Conservation (phyloP, 2,888 invertebrate species). For the Chrysodeixis includens region DNA sequence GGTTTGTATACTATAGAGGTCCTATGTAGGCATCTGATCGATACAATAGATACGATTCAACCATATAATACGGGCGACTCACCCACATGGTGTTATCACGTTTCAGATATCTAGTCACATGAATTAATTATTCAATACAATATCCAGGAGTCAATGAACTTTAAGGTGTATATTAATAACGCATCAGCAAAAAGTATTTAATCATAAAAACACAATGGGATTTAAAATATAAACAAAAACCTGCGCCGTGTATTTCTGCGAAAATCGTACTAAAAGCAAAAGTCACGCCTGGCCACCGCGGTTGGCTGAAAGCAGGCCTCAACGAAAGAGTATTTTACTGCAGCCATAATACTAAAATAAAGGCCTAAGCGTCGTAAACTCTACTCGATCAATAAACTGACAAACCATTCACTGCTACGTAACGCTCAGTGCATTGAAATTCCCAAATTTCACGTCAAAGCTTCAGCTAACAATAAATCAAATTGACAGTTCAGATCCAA, state of each 20-base stretch:
- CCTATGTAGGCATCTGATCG: not conserved
- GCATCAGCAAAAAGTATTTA: no score
- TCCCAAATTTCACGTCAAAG: slow-evolving; percentile 26
- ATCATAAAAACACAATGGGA: no score
- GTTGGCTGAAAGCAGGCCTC: not conserved
- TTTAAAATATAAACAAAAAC: no score
- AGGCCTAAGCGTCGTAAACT: not conserved
- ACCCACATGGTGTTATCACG: slow-evolving; percentile 1
- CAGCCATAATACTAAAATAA: not conserved
- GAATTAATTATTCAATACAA: slow-evolving; percentile 4
- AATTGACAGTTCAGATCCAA: slow-evolving; percentile 43
- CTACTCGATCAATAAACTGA: not conserved
- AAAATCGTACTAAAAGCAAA: not conserved
- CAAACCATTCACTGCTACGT: slow-evolving; percentile 16
- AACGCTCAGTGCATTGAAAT: slow-evolving; percentile 31
- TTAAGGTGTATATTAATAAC: no score
- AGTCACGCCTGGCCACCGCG: not conserved
- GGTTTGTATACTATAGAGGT: not conserved
- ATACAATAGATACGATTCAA: slow-evolving; percentile 4
- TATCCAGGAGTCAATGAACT: no score
- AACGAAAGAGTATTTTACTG: not conserved
- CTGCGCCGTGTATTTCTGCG: not conserved
- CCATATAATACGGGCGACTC: not conserved
- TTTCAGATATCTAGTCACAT: not conserved
- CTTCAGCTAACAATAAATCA: slow-evolving; percentile 38